Base-by-base conservation (phyloP, 2,797 vertebrate genomes). In the Epinephelus coioides region DNA sequence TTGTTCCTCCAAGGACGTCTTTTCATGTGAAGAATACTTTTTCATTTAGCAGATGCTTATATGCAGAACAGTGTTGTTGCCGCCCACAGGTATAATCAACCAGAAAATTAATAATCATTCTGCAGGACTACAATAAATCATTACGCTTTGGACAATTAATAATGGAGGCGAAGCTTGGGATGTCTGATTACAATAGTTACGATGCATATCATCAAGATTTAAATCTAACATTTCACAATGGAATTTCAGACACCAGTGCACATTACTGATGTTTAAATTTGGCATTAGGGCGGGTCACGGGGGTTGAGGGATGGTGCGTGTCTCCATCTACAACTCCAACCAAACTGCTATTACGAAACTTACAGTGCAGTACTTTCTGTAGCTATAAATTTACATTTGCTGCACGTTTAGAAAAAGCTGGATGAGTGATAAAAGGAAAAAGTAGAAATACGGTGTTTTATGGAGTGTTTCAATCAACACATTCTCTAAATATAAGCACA, bases 71-170 rank as follows among this genome's bases (percentile, higher is more conserved):
- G 93, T 94, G 95, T 92, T 96, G 96, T 96, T 96, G 92, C 96
- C 86, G 95, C 97, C 97, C 96, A 97, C 96, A 96, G 96, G 96
- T 97, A 98, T 96, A 97, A 97, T 98, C 96, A 97, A 96, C 95
- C 96, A 95, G 95, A 98, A 97, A 98, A 98, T 98, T 96, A 97
- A 97, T 97, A 98, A 97, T 97, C 94, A 97, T 96, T 95, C 95
- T 96, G 94, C 95, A 93, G 94, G 93, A 94, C 95, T 94, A 96
- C 96, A 95, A 97, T 98, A 97, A 98, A 98, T 98, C 97, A 97
- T 96, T 96, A 96, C 79, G 95, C 96, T 97, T 96, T 96, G 96
- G 96, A 97, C 96, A 97, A 98, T 98, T 98, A 98, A 98, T 97
- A 97, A 96, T 88, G 92, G 94, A 91, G 96, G 94, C 92, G 94